Percentiles rank a stretch among this genome's conserved stretches.
Evolutionary conservation across 2,888 invertebrate species (phyloP).

Genomic region (Platycheirus albimanus): DNA sequence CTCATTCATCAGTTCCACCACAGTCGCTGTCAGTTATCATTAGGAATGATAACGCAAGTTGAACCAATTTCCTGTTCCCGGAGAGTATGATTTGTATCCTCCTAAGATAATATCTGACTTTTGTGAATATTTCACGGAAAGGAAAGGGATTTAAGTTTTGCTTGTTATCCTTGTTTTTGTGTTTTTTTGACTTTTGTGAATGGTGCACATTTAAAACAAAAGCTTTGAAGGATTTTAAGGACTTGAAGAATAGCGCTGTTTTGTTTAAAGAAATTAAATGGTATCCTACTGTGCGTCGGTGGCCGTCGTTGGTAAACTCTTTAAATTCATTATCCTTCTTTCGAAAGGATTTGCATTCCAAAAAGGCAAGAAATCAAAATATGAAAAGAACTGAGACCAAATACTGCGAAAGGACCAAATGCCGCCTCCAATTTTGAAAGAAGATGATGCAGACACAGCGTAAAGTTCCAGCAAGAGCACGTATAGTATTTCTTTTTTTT

Average conservation of each 20-base stretch:
- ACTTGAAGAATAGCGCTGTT: background rate
- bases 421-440: constrained; percentile 14
- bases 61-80: constrained; percentile 28
- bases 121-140: constrained; percentile 26
- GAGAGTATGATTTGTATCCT: constrained; percentile 48
- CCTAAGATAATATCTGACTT: constrained; percentile 34
- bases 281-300: background rate
- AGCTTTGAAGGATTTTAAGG: background rate
- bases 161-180: constrained; percentile 23
- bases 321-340: constrained; percentile 32
- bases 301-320: no score
- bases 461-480: constrained; percentile 24
- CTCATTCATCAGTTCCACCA: constrained; percentile 16
- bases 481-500: constrained; percentile 12
- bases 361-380: background rate
- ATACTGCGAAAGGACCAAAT: constrained; percentile 4
- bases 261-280: constrained; percentile 13
- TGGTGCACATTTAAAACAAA: constrained; percentile 22
- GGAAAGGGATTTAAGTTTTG: constrained; percentile 17
- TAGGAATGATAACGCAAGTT: constrained; percentile 67
- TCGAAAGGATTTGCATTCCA: constrained; percentile 38
- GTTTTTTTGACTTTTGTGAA: background rate
- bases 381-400: background rate
- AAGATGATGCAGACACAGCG: constrained; percentile 22
- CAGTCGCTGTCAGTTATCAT: constrained; percentile 59